Conservation (phyloP, 1,140 invertebrate species). For the Hetaerina americana region DNA sequence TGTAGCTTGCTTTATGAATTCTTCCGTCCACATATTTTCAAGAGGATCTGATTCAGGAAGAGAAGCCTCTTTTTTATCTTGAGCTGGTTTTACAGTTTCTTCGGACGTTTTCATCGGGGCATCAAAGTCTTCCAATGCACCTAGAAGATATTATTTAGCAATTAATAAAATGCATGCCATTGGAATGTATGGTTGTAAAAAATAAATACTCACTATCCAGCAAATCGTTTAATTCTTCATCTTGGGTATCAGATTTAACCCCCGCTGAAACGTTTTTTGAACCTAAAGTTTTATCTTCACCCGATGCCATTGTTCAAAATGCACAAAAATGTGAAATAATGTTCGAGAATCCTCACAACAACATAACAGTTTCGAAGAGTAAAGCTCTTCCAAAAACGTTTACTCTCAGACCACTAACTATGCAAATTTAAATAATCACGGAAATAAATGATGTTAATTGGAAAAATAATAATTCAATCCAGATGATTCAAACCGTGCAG, state of each 20-base stretch:
- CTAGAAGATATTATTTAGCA: not conserved
- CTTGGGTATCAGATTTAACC: not conserved
- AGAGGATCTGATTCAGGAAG: not conserved
- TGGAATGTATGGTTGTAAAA: no score
- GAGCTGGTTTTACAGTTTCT: not conserved
- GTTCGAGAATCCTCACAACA: not conserved
- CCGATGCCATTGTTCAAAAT: not conserved
- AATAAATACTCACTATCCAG: not conserved
- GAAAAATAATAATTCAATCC: no score
- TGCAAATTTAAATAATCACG: no score
- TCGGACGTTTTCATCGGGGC: not conserved
- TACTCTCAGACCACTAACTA: no score
- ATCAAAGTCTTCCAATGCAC: not conserved
- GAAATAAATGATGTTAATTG: no score
- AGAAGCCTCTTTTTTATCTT: not conserved
- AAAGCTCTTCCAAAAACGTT: no score
- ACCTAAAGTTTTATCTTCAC: not conserved
- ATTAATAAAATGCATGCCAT: no score
- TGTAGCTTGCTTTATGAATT: not conserved
- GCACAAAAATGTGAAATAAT: not conserved
- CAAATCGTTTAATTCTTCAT: not conserved
- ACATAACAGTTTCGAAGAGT: no score
- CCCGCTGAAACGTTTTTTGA: not conserved
- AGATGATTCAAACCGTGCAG: no score
- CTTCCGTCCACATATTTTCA: not conserved